phyloP scores from a whole-genome alignment of 2,888 invertebrate species.

The Tanytarsus gracilentus region DNA sequence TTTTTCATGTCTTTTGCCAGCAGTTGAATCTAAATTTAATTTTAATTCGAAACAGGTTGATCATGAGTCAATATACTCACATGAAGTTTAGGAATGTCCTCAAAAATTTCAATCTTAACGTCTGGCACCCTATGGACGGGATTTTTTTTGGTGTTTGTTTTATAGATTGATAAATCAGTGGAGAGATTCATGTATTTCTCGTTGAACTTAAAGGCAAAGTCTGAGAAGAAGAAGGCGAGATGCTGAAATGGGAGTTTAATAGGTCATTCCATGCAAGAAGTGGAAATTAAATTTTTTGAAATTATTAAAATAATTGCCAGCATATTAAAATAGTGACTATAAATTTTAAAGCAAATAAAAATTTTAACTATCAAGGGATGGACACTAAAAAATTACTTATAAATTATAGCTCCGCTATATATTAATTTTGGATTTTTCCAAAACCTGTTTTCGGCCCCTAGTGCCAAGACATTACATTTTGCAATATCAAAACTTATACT shows the following conservation, averaged over 20 bases:
- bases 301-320: neutral
- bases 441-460: too few species aligned
- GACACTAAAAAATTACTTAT: neutral
- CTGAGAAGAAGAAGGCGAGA: conserved; percentile 1
- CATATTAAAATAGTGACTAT: neutral
- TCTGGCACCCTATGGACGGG: conserved; percentile 13
- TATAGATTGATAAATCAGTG: conserved; percentile 13
- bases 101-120: conserved; percentile 1
- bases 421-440: too few species aligned
- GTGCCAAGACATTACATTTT: too few species aligned
- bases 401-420: too few species aligned
- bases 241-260: neutral
- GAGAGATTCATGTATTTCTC: conserved; percentile 4
- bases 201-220: conserved; percentile 2
- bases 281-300: neutral
- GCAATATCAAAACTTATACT: too few species aligned
- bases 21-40: neutral
- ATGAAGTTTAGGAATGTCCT: conserved; percentile 16
- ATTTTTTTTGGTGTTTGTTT: conserved; percentile 3
- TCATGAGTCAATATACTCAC: neutral
- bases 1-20: conserved; percentile 1
- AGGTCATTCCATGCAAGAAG: neutral
- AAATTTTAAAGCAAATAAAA: too few species aligned
- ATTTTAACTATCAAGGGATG: too few species aligned
- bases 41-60: neutral